Conservation (phyloP, 2,797 vertebrate species). For the Clarias fuscus region DNA sequence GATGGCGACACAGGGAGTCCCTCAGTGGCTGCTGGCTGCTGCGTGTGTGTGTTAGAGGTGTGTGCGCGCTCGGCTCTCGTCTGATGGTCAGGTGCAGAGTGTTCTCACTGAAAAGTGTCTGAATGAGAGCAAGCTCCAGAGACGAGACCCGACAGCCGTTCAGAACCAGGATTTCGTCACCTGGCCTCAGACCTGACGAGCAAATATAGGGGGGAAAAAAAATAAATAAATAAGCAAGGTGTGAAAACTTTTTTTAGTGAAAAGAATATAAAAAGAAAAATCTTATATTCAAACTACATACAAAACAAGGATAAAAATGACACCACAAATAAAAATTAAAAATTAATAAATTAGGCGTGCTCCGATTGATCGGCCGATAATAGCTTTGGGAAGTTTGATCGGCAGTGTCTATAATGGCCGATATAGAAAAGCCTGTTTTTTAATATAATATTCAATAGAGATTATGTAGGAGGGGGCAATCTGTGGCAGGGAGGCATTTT, state of each 20-base stretch:
- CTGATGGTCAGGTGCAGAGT: slow-evolving; percentile 79
- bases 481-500: too few relatives aligned
- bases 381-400: too few relatives aligned
- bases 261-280: neutral
- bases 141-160: slow-evolving; percentile 81
- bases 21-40: slow-evolving; percentile 75
- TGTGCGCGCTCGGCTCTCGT: slow-evolving; percentile 54
- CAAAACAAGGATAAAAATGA: neutral
- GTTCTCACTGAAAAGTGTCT: slow-evolving; percentile 81
- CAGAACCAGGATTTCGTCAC: slow-evolving; percentile 85
- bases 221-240: neutral
- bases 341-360: too few relatives aligned
- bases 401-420: too few relatives aligned
- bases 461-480: too few relatives aligned
- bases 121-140: slow-evolving; percentile 86
- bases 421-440: too few relatives aligned
- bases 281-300: neutral
- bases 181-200: slow-evolving; percentile 80
- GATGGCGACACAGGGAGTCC: slow-evolving; percentile 80
- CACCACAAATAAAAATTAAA: neutral
- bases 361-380: too few relatives aligned
- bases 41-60: slow-evolving; percentile 46
- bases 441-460: too few relatives aligned
- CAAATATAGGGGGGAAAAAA: neutral
- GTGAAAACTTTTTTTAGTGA: neutral